Evolutionary conservation across 2,797 vertebrate genomes (phyloP).

Genomic region (Phrynocephalus vlangalii): DNA sequence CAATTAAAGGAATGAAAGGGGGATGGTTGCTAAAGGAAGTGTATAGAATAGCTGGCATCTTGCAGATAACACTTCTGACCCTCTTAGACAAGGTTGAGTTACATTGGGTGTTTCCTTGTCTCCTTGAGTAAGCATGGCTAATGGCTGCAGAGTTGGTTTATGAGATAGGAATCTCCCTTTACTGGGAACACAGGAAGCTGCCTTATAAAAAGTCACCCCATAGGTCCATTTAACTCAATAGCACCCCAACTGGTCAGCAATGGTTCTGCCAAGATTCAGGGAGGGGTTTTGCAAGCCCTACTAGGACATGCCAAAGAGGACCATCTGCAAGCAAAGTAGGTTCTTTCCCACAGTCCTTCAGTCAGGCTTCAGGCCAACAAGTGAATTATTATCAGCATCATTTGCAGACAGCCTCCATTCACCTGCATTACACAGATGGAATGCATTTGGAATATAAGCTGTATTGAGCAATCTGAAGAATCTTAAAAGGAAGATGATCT

Average conservation of each 20-base stretch:
- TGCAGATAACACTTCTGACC: neutral
- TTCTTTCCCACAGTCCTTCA: neutral
- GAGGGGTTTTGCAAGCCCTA: neutral
- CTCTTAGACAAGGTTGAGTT: neutral
- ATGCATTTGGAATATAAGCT: neutral
- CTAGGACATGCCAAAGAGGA: neutral
- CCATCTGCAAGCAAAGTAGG: neutral
- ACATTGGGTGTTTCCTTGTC: neutral
- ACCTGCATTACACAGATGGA: neutral
- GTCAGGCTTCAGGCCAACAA: neutral
- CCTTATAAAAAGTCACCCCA: neutral
- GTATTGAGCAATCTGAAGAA: neutral
- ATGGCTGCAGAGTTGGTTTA: neutral
- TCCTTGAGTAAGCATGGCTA: neutral
- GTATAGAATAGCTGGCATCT: neutral
- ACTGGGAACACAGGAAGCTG: neutral
- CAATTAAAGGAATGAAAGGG: neutral
- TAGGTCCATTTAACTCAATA: too few relatives aligned
- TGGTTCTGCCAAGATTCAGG: neutral
- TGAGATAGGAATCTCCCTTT: neutral
- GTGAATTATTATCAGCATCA: neutral
- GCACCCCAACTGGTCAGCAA: neutral
- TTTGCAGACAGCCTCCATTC: neutral
- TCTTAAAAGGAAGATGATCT: neutral
- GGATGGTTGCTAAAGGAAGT: neutral